Base-by-base conservation (phyloP, 2,888 invertebrate species). In the Epinotia ramella region DNA sequence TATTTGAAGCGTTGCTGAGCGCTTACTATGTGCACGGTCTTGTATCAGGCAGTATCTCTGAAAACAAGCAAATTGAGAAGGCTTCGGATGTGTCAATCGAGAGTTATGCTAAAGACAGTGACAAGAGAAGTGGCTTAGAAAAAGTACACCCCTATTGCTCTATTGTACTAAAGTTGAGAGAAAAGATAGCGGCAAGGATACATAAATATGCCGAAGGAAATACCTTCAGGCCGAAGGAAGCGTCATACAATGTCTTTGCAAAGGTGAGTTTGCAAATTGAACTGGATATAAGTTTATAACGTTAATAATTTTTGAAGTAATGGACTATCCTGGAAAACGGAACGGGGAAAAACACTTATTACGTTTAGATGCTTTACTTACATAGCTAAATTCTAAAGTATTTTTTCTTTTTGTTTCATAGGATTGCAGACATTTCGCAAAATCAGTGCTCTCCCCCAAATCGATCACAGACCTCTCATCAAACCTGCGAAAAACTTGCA, bases 1-100 rank as follows among this genome's bases (percentile, higher is more conserved):
- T 95, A 82, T 95, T 96, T 53, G 91, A 95, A 13, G 91, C 91
- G 12, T 87, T 96, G 65, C 89, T 95, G 11, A 92, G 95, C 12
- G 92, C 95, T 20, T 96, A 96, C 78, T 95, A 95, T 77, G 88
- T 95, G 67, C 95, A 96, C 12, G 91, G 92, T 0, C 82, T 94
- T 0, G 84, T 88, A 6, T 86, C 82, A 75, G 94, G 91, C 1
- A 87, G 81, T 77, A 84, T 95, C 49, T 81, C 87, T 2, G 86
- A 88, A 33, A 86, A 88, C 33, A 86, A 83, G n/a, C 84, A 87
- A 60, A 81, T 95, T 11, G 81, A 84, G 18, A 88, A 81, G 16
- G 84, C 88, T 9, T 86, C 87, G 0, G 84, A 90, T 59, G 84
- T 92, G 0, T 74, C 81, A 0, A 77, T 81, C 9, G 85, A 87